These are phyloP conservation scores for Sclerurus mexicanus DNA, from an alignment of 2,113 vertebrate genomes.

Conservation along the genomic window DNA sequence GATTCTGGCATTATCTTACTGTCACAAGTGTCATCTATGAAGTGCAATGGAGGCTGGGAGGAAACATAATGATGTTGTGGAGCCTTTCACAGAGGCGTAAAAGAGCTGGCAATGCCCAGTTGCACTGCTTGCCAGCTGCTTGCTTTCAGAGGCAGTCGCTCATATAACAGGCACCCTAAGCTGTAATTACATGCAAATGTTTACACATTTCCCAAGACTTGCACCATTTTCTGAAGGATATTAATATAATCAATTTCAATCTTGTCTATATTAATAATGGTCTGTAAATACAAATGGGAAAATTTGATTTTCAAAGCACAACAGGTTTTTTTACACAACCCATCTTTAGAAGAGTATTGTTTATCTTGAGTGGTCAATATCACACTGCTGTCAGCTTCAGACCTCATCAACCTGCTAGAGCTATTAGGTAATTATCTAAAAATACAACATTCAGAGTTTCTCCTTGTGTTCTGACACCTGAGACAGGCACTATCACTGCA, in stretches of 20 bases:
- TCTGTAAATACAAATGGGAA: neutral
- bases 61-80: neutral
- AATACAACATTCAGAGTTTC: neutral
- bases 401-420: neutral
- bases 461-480: neutral
- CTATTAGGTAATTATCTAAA: neutral
- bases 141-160: neutral
- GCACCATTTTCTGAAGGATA: neutral
- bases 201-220: neutral
- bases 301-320: neutral
- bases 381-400: neutral
- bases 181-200: constrained; percentile 1
- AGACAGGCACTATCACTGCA: neutral
- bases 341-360: neutral
- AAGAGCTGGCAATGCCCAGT: neutral
- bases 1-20: neutral
- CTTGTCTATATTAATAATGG: neutral
- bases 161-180: neutral
- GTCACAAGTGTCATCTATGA: neutral
- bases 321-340: neutral
- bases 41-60: neutral
- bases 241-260: constrained; percentile 13
- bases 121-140: neutral
- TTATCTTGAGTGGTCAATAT: neutral
- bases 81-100: neutral